Evolutionary conservation across 2,113 vertebrate species (phyloP).

Genomic region (Furnarius figulus): DNA sequence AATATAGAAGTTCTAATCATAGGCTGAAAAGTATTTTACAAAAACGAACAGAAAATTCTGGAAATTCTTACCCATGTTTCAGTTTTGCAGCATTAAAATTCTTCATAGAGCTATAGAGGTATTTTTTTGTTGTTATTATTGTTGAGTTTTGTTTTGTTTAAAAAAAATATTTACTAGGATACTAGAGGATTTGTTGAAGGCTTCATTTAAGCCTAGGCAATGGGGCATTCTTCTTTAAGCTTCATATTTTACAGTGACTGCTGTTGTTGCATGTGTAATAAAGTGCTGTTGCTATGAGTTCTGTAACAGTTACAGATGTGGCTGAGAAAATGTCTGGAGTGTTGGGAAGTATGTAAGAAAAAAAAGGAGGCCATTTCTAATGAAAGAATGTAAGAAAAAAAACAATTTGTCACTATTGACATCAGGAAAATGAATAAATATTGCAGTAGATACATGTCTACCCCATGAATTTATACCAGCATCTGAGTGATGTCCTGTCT

Average conservation of each 20-base stretch:
- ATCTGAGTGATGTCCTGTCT: not conserved
- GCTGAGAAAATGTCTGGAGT: not conserved
- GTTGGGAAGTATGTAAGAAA: not conserved
- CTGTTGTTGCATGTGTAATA: not conserved
- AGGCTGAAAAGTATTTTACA: not conserved
- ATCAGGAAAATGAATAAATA: conserved; percentile 39
- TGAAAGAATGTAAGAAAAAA: not conserved
- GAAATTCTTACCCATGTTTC: not conserved
- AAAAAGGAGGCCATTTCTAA: not conserved
- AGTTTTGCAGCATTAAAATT: not conserved
- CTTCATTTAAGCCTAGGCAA: not conserved
- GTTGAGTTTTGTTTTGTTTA: not conserved
- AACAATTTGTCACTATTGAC: not conserved
- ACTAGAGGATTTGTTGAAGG: not conserved
- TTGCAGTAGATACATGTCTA: not conserved
- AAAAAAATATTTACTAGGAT: not conserved
- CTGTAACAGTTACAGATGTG: not conserved
- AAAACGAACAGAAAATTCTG: not conserved
- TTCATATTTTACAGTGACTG: not conserved
- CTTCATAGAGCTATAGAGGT: not conserved
- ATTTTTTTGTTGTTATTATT: not conserved
- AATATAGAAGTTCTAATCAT: not conserved
- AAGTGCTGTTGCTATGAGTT: not conserved
- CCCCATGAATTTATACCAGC: not conserved
- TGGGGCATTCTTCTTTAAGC: not conserved